Evolutionary conservation across 2,888 invertebrate genomes (phyloP).

Genomic region (Pseudococcus viburni): DNA sequence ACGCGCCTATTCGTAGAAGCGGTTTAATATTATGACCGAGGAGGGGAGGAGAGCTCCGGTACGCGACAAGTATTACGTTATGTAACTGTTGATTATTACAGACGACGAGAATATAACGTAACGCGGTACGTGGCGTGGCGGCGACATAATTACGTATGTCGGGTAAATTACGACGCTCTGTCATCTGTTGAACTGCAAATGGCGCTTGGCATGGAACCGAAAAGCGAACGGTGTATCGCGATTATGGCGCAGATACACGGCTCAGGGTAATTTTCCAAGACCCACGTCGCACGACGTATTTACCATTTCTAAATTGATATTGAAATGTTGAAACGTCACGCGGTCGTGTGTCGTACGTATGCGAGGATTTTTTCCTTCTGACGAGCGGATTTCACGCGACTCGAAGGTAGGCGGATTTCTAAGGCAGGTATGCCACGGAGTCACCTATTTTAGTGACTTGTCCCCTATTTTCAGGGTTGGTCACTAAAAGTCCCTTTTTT

Average conservation of each 20-base stretch:
- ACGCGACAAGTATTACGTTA: neutral
- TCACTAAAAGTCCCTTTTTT: no score
- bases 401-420: neutral
- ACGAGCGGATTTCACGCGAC: constrained; percentile 20
- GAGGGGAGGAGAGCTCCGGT: neutral
- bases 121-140: neutral
- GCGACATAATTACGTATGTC: constrained; percentile 18
- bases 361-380: neutral
- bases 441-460: no score
- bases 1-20: neutral
- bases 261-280: constrained; percentile 30
- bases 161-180: constrained; percentile 19
- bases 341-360: neutral
- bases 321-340: constrained; percentile 28
- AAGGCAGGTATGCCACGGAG: no score
- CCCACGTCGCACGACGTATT: neutral
- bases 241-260: constrained; percentile 23
- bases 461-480: no score
- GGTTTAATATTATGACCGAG: neutral
- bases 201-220: constrained; percentile 1
- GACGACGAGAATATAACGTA: neutral
- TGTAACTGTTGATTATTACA: constrained; percentile 44
- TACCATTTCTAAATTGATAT: constrained; percentile 32
- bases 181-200: constrained; percentile 49
- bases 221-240: neutral